Conservation (phyloP, 2,113 vertebrate species). For the Thamnophis sirtalis region DNA sequence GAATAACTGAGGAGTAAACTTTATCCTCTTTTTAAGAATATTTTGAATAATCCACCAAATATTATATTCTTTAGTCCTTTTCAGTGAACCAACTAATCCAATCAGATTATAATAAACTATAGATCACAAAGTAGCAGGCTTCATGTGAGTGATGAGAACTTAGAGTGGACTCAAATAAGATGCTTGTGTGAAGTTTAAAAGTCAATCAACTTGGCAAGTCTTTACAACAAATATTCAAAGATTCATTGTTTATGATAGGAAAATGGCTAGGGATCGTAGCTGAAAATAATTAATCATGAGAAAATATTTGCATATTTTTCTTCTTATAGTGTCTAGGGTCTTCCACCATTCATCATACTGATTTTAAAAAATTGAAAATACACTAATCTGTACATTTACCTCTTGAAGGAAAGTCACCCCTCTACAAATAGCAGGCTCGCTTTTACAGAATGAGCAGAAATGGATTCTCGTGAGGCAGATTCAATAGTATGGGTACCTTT, state of each 20-base stretch:
- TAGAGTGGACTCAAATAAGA: conserved; percentile 10
- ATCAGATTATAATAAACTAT: conserved; percentile 28
- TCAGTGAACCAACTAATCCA: conserved; percentile 45
- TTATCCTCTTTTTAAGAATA: too few species aligned
- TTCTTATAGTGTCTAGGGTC: background rate
- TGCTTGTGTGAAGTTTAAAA: background rate
- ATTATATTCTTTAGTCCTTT: background rate
- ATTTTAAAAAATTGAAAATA: background rate
- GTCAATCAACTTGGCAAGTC: background rate
- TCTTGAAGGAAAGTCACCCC: background rate
- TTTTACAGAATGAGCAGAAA: background rate
- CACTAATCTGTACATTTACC: background rate
- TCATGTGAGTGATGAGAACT: conserved; percentile 53
- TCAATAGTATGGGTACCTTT: background rate
- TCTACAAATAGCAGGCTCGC: background rate
- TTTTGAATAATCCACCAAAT: too few species aligned
- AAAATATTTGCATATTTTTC: background rate
- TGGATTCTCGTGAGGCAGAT: background rate
- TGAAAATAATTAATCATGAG: background rate
- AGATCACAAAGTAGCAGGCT: conserved; percentile 39
- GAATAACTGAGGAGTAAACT: too few species aligned
- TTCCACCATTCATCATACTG: background rate
- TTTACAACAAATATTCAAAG: background rate
- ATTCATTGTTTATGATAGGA: background rate
- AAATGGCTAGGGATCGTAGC: background rate